A percentile compares a stretch with the other conserved stretches of the same genome.
Conservation (phyloP, 2,797 vertebrate genomes). For the Hypotaenidia okinawae region DNA sequence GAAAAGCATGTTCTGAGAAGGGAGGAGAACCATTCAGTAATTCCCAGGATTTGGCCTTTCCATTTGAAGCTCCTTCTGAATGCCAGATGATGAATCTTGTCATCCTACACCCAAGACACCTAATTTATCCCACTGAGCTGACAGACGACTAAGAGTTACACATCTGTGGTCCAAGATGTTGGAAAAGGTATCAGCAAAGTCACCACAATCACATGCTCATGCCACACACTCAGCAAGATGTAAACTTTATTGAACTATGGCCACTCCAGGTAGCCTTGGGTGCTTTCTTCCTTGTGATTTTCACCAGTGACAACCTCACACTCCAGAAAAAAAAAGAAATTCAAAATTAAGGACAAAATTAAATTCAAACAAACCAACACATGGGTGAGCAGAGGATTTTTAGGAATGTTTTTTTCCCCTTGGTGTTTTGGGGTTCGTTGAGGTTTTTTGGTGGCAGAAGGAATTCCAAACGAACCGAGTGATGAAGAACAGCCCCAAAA, state of each 20-base stretch:
- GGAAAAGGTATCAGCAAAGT: neutral
- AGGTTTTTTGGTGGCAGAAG: neutral
- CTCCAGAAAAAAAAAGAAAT: neutral
- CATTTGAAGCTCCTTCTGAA: neutral
- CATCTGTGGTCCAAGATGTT: rapidly evolving
- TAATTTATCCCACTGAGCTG: neutral
- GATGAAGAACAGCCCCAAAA: slow-evolving; percentile 41
- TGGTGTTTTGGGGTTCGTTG: neutral
- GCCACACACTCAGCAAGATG: neutral
- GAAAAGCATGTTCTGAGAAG: neutral
- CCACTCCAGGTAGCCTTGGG: too few species aligned
- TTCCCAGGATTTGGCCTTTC: neutral
- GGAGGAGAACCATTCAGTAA: neutral
- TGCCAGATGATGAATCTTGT: neutral
- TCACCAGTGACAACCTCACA: neutral
- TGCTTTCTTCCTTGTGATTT: neutral
- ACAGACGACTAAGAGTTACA: neutral
- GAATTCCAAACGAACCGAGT: neutral
- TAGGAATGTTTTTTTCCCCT: neutral
- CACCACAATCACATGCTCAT: neutral
- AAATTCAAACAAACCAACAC: neutral
- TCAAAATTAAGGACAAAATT: neutral
- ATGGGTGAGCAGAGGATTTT: neutral
- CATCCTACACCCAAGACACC: neutral
- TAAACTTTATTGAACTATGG: too few species aligned